A percentile compares a stretch with the other conserved stretches of the same genome.
These are phyloP conservation scores for Coenonympha arcania DNA, from an alignment of 2,888 invertebrate species.

Conservation along the genomic window DNA sequence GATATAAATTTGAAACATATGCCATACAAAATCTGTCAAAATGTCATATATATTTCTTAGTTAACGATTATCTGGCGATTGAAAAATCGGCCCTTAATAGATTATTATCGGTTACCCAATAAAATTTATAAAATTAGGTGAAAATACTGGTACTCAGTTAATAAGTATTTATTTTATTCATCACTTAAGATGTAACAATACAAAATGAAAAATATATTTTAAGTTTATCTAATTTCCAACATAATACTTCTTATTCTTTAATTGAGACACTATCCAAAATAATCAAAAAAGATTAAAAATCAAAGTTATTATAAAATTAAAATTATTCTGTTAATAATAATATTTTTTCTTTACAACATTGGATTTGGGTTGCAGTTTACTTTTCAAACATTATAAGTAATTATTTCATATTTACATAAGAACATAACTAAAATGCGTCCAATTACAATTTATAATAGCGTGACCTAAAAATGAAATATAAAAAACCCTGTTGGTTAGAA, in stretches of 20 bases:
- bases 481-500: conserved; percentile 5
- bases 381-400: background rate
- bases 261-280: conserved; percentile 8
- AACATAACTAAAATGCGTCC: background rate
- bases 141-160: conserved; percentile 15
- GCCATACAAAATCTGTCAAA: too few relatives aligned
- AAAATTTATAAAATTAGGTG: too few relatives aligned
- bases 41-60: too few relatives aligned
- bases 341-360: background rate
- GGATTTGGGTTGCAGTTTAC: background rate
- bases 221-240: conserved; percentile 12
- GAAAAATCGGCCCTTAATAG: too few relatives aligned
- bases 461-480: background rate
- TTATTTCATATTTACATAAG: background rate
- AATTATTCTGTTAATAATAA: too few relatives aligned
- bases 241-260: conserved; percentile 2
- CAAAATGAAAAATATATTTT: conserved; percentile 12
- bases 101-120: too few relatives aligned
- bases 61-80: too few relatives aligned
- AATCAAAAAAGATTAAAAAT: background rate
- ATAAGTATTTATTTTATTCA: conserved; percentile 9
- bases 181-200: conserved; percentile 6
- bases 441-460: background rate
- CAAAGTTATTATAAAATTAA: background rate
- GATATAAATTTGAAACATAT: too few relatives aligned